Percentiles rank a stretch among this genome's conserved stretches.
Evolutionary conservation across 2,113 vertebrate genomes (phyloP).

Genomic region (Epinephelus moara): DNA sequence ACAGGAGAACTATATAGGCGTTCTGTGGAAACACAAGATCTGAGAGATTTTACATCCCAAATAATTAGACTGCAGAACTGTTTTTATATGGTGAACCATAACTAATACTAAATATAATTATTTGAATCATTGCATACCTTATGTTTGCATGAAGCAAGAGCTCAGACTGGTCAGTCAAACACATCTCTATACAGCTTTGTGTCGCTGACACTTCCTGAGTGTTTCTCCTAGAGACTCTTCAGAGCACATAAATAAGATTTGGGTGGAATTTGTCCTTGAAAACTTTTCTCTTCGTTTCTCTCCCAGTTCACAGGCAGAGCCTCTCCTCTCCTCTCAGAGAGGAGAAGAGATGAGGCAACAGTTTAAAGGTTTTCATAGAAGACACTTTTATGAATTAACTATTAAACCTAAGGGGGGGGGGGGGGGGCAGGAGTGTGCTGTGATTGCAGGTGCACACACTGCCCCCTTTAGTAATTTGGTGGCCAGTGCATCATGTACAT

Average conservation of each 20-base stretch:
- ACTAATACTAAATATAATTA: neutral
- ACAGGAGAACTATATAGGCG: neutral
- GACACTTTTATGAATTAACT: slow-evolving; percentile 47
- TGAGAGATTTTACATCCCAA: neutral
- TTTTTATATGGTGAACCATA: neutral
- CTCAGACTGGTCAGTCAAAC: neutral
- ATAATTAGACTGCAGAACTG: neutral
- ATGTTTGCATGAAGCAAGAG: neutral
- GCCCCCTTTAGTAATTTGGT: slow-evolving; percentile 61
- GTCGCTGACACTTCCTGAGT: neutral
- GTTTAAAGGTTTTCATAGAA: slow-evolving; percentile 29
- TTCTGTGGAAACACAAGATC: neutral
- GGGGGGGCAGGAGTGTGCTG: slow-evolving; percentile 3
- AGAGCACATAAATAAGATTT: slow-evolving; percentile 6
- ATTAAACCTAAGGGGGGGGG: slow-evolving; percentile 39
- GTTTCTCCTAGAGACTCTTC: neutral
- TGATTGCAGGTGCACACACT: slow-evolving; percentile 60
- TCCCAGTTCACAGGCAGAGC: slow-evolving; percentile 2
- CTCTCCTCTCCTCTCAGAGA: neutral
- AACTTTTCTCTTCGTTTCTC: neutral
- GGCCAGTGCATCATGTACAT: slow-evolving; percentile 37
- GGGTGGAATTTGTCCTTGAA: slow-evolving; percentile 11
- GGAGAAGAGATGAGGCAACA: neutral
- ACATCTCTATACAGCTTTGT: neutral
- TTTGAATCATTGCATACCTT: neutral